Evolutionary conservation across 1,140 invertebrate species (phyloP), one percentile per base, ranked within the genome.

Genomic region (Druon quercuslanigerum): DNA sequence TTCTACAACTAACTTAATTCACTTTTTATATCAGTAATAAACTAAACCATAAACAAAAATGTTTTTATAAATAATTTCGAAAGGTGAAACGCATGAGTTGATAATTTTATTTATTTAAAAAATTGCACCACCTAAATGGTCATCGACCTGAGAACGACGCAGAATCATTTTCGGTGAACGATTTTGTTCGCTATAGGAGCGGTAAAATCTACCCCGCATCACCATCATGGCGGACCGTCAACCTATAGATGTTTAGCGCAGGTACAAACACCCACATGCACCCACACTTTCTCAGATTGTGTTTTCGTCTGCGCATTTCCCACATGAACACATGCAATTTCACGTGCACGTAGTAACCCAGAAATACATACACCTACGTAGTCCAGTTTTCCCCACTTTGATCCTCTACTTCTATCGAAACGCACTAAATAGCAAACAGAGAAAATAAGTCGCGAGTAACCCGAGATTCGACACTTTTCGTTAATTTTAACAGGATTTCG

Each of bases 181-280:
- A 19, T 66, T 66, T 66, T 66, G 60, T 66, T 66, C 60, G 60
- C 46, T 66, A 17, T 19, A 66, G 60, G 40, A 66, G 60, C 25
- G 25, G 60, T 66, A 66, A 66, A 66, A 66, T 66, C 33, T n/a
- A 66, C 60, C 78, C 51, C 76, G 76, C 17, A 74, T 79, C 78
- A 82, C 83, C 83, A 84, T 84, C 77, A 84, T 82, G 80, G 82
- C 83, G 76, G 82, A 82, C 82, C 78, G 73, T 72, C 70, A 84
- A 80, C 75, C 75, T 78, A 16, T 73, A 56, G 66, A n/a, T 50
- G 54, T 56, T 16, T 19, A 19, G 0, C 25, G 46, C 14, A 40
- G 12, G 14, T 66, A 66, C 13, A 33, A 33, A 33, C 19, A 60
- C 14, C 12, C 13, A 60, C 25, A 60, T 9, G n/a, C 4, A 54